Evolutionary conservation across 2,888 invertebrate genomes (phyloP).

Genomic region (Acronicta alni): DNA sequence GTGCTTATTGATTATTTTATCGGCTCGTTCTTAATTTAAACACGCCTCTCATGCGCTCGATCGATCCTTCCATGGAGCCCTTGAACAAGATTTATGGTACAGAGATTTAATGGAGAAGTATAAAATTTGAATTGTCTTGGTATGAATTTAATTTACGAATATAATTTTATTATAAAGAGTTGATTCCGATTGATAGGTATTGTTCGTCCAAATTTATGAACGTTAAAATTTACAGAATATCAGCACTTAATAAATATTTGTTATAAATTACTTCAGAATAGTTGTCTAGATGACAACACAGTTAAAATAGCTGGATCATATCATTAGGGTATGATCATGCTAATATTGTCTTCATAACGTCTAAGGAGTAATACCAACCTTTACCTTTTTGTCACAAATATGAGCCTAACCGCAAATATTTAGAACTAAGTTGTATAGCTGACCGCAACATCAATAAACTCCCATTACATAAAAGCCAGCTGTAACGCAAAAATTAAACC

Average conservation of each 20-base stretch:
- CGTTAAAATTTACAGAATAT: too few species aligned
- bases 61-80: conserved; percentile 42
- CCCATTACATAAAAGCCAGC: conserved; percentile 29
- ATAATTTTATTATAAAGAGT: conserved; percentile 1
- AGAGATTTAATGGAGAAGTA: conserved; percentile 23
- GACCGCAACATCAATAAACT: conserved; percentile 11
- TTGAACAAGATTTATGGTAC: conserved; percentile 52
- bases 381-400: neutral
- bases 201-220: too few species aligned
- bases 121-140: conserved; percentile 17
- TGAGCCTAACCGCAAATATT: neutral
- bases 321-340: too few species aligned
- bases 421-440: neutral
- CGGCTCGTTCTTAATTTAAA: conserved; percentile 51
- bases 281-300: too few species aligned
- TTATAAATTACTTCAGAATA: too few species aligned
- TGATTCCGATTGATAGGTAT: neutral
- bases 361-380: too few species aligned
- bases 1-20: conserved; percentile 53
- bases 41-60: conserved; percentile 40
- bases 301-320: too few species aligned
- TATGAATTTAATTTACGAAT: neutral
- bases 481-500: conserved; percentile 33
- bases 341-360: too few species aligned
- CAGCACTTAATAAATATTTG: too few species aligned